These are phyloP conservation scores for Hydrotaea cyrtoneurina DNA, from an alignment of 2,888 invertebrate genomes.

Conservation along the genomic window DNA sequence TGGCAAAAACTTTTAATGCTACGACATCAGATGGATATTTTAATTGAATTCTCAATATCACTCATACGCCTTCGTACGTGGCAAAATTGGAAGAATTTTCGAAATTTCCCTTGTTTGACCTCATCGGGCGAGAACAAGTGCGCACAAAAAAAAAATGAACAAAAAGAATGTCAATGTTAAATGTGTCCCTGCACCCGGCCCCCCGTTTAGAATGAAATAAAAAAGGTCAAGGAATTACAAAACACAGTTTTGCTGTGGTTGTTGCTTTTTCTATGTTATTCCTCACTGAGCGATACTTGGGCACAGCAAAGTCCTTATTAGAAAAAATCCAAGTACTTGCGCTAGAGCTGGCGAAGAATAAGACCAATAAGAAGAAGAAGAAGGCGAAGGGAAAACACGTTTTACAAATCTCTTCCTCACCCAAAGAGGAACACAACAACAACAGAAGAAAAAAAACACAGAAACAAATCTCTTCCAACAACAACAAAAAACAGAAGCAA, in stretches of 20 bases:
- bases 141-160: background rate
- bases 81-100: slow-evolving; percentile 1
- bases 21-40: background rate
- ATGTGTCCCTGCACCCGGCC: background rate
- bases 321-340: background rate
- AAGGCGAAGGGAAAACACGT: no score
- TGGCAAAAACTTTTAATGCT: background rate
- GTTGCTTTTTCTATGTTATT: no score
- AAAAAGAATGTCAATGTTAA: slow-evolving; percentile 25
- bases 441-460: background rate
- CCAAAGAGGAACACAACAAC: no score
- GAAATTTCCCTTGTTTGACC: background rate
- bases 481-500: background rate
- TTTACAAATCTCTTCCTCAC: no score
- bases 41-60: slow-evolving; percentile 8
- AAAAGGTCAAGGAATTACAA: no score
- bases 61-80: background rate
- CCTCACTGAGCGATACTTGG: no score
- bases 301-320: background rate
- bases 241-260: no score
- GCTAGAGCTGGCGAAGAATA: no score
- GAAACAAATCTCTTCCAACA: no score
- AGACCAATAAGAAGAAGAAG: background rate
- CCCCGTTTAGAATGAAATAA: no score
- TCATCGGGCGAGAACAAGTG: no score